phyloP scores from a whole-genome alignment of 2,113 vertebrate genomes.

The Arizona elegans region DNA sequence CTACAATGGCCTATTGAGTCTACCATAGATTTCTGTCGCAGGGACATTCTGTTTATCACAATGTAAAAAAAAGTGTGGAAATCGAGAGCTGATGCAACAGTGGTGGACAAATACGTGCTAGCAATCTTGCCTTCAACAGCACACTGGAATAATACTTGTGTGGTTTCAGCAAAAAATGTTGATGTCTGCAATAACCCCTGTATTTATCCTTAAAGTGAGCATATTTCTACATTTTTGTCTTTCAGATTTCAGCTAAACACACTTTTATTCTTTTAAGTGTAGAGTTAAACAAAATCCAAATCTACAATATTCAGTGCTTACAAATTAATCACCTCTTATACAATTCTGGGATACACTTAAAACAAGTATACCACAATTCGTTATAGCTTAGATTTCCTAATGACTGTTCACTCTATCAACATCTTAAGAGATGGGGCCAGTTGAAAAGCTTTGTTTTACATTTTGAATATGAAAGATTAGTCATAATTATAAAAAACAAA shows the following conservation, averaged over 20 bases:
- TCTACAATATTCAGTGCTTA: constrained; percentile 28
- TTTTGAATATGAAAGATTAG: constrained; percentile 38
- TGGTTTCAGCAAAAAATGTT: not conserved
- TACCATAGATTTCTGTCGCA: constrained; percentile 1
- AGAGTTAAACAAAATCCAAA: constrained; percentile 25
- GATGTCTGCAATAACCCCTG: constrained; percentile 3
- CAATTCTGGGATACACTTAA: constrained; percentile 28
- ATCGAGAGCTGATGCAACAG: constrained; percentile 20
- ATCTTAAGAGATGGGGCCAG: constrained; percentile 26
- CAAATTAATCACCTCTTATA: constrained; percentile 40
- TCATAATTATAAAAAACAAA: constrained; percentile 29
- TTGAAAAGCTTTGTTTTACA: constrained; percentile 27
- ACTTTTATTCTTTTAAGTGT: constrained; percentile 35
- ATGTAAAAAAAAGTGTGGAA: not conserved
- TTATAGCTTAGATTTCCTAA: constrained; percentile 30
- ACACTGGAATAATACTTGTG: not conserved
- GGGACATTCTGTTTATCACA: constrained; percentile 15
- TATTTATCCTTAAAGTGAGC: not conserved
- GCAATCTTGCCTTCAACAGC: not conserved
- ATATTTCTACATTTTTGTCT: constrained; percentile 15
- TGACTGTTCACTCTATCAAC: constrained; percentile 54
- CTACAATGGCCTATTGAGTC: not conserved
- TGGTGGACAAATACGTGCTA: not conserved
- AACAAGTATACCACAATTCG: constrained; percentile 30
- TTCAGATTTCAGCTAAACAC: constrained; percentile 33